Evolutionary conservation across 2,888 invertebrate species (phyloP).

Genomic region (Dione juno): DNA sequence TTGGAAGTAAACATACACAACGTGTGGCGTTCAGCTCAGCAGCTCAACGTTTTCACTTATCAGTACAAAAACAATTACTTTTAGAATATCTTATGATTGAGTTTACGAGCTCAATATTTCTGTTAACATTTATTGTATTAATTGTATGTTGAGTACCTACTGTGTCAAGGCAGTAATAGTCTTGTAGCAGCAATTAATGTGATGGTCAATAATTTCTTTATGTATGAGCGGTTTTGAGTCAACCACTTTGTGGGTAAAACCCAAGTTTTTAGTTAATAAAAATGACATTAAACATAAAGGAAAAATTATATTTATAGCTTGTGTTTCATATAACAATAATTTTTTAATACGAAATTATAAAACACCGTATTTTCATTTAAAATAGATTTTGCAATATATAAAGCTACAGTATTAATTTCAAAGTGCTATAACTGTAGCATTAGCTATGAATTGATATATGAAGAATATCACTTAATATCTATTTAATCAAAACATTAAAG

Average conservation of each 20-base stretch:
- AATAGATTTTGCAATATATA: too few relatives aligned
- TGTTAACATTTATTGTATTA: not conserved
- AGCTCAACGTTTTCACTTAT: not conserved
- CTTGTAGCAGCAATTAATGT: not conserved
- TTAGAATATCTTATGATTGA: too few relatives aligned
- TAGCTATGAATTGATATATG: too few relatives aligned
- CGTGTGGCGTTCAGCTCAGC: too few relatives aligned
- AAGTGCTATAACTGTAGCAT: too few relatives aligned
- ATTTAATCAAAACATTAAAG: too few relatives aligned
- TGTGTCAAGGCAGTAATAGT: not conserved
- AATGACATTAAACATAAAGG: not conserved
- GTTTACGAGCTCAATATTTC: not conserved
- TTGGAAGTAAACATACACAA: not conserved
- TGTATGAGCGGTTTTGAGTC: constrained; percentile 1
- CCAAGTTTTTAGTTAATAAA: not conserved
- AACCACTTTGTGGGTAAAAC: not conserved
- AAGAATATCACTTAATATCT: too few relatives aligned
- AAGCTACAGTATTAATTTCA: too few relatives aligned
- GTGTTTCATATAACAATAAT: not conserved
- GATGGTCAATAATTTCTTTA: constrained; percentile 5
- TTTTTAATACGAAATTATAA: not conserved
- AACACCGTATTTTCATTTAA: not conserved
- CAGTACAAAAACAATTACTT: not conserved
- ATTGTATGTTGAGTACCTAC: not conserved
- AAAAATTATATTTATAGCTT: not conserved